Evolutionary conservation across 2,797 vertebrate species (phyloP).

Genomic region (Sternotherus odoratus): DNA sequence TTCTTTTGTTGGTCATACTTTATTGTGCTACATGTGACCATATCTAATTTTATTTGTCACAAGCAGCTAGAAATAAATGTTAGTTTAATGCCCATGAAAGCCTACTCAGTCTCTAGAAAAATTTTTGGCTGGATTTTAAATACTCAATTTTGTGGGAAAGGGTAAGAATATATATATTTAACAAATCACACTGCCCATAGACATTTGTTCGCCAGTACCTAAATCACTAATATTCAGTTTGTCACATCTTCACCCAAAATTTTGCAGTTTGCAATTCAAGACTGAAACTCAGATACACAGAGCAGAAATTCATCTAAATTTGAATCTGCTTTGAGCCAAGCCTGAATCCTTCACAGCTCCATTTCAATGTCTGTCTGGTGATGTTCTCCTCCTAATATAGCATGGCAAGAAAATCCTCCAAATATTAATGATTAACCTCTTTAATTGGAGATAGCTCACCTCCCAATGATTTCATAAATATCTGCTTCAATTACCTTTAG

Average conservation of each 20-base stretch:
- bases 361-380: background rate
- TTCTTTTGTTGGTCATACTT: background rate
- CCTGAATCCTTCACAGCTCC: background rate
- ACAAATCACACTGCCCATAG: background rate
- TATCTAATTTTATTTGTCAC: conserved; percentile 1
- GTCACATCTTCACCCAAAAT: background rate
- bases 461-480: no score
- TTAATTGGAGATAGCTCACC: no score
- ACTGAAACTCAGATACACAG: background rate
- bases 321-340: background rate
- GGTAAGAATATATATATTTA: background rate
- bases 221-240: background rate
- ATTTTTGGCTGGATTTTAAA: background rate
- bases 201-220: background rate
- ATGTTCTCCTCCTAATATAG: no score
- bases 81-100: background rate
- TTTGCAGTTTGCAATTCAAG: background rate
- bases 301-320: background rate
- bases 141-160: background rate
- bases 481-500: no score
- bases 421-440: no score
- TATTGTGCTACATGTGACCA: background rate
- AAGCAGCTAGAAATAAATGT: background rate
- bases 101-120: background rate
- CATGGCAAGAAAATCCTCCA: no score